Base-by-base conservation (phyloP, 1,140 invertebrate genomes). In the Watersipora subatra region DNA sequence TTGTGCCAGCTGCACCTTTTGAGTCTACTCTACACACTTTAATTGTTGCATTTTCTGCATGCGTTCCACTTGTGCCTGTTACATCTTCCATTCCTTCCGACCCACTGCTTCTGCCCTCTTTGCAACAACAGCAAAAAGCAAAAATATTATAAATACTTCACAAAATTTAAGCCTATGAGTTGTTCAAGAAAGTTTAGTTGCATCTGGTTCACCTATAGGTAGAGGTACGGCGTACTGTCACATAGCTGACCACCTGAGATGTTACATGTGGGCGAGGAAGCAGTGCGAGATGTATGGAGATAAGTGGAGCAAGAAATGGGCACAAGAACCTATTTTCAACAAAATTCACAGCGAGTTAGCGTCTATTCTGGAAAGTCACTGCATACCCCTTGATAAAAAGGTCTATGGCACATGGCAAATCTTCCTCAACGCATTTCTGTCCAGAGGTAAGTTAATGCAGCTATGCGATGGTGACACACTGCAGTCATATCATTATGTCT, bases 271-370 rank as follows among this genome's bases (percentile, higher is more conserved):
- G 75, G 77, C 75, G n/a, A 63, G 73, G 26, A 79, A 77, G 65
- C 78, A 80, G 67, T 70, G 70, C 20, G 64, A 70, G 17, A 69
- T 77, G 70, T 81, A 79, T 68, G 78, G 78, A 7, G 76, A 80
- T 20, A 79, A 80, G 64, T 81, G 79, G 79, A 73, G 29, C 28
- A 78, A 79, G 64, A 79, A 79, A 69, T 81, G 78, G 78, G 78
- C 79, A 26, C 78, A 81, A 76, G 78, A 80, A 74, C 70, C 73
- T 64, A 75, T 73, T 2, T 80, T 77, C 65, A 76, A 76, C 25
- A 79, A 78, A 67, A 78, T 80, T 22, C 71, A 75, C 62, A 71
- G 71, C 55, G 77, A 80, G 68, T 74, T 80, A 25, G 73, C 74
- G 59, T 72, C 75, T 55, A 68, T 80, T 26, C 68, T 80, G 17